phyloP scores from a whole-genome alignment of 1,140 invertebrate species.

The Procambarus clarkii region DNA sequence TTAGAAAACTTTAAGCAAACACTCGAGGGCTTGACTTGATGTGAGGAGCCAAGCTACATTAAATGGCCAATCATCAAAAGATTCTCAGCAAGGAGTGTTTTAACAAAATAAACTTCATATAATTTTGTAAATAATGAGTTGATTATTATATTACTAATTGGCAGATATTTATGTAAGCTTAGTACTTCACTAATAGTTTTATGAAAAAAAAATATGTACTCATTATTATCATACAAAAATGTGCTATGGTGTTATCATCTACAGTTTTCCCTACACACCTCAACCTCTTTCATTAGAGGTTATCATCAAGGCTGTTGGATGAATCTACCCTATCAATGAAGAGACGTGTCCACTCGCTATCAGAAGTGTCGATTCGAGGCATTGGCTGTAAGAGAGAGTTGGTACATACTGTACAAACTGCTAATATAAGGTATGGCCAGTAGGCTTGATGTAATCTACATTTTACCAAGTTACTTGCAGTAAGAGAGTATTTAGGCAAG shows the following conservation, averaged over 20 bases:
- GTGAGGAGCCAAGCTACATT: conserved; percentile 44
- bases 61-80: conserved; percentile 29
- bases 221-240: conserved; percentile 12
- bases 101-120: background rate
- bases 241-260: conserved; percentile 1
- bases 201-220: background rate
- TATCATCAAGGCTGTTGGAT: conserved; percentile 61
- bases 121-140: background rate
- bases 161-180: conserved; percentile 40
- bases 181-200: conserved; percentile 30
- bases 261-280: conserved; percentile 45
- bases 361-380: conserved; percentile 66
- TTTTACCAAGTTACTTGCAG: background rate
- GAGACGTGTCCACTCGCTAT: conserved; percentile 72
- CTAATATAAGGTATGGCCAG: background rate
- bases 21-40: background rate
- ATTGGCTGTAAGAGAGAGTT: conserved; percentile 60
- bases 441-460: background rate
- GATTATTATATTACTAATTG: background rate
- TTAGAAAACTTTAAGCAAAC: conserved; percentile 20
- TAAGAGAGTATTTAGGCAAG: background rate
- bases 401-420: conserved; percentile 7
- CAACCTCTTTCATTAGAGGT: conserved; percentile 41
- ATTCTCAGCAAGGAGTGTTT: background rate
- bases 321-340: conserved; percentile 71